phyloP scores from a whole-genome alignment of 2,113 vertebrate genomes.

The Hyperoodon ampullatus region DNA sequence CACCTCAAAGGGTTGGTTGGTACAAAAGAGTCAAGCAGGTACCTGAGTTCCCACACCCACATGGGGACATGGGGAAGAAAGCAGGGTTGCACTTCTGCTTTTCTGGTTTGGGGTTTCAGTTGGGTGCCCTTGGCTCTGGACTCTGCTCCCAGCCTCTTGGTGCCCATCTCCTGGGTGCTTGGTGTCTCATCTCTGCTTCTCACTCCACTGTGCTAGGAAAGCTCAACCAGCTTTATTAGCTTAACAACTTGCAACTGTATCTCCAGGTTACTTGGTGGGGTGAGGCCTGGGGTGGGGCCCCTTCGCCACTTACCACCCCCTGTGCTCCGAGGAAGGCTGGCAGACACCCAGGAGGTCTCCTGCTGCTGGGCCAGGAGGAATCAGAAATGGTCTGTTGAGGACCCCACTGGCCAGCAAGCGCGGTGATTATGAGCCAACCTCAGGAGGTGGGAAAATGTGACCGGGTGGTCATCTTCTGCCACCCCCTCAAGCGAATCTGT shows the following conservation, averaged over 20 bases:
- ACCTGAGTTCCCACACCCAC: background rate
- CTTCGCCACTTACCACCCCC: background rate
- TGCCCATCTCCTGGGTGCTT: background rate
- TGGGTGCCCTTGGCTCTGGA: background rate
- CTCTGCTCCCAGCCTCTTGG: background rate
- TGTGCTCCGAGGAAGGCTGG: background rate
- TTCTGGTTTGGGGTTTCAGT: background rate
- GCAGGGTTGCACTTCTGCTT: constrained; percentile 44
- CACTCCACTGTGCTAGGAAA: background rate
- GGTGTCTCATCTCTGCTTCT: background rate
- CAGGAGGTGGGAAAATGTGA: background rate
- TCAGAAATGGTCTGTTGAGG: background rate
- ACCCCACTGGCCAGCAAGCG: background rate
- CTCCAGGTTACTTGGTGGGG: background rate
- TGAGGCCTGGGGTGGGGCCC: background rate
- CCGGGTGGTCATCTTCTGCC: background rate
- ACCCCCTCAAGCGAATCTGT: background rate
- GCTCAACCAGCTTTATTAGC: background rate
- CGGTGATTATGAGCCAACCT: background rate
- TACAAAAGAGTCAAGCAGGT: background rate
- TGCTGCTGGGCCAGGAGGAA: background rate
- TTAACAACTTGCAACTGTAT: background rate
- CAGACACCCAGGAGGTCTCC: no score
- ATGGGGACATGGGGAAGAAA: background rate
- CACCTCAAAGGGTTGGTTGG: background rate